Evolutionary conservation across 2,113 vertebrate genomes (phyloP), one percentile per base, ranked within the genome.

Genomic region (Oreochromis tanganicae): DNA sequence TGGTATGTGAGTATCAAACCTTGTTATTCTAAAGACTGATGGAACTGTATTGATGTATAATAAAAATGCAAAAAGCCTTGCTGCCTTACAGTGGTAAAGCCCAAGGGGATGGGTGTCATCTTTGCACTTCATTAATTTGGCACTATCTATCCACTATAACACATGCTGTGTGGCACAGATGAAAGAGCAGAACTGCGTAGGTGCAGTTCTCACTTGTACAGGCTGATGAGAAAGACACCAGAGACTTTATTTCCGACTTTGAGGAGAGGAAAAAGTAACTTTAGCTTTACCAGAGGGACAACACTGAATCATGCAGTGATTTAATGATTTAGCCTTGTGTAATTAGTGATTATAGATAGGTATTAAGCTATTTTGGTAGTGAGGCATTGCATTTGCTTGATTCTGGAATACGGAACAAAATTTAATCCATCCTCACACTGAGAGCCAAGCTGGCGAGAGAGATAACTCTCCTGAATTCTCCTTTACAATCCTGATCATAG

Each of bases 381-480:
- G 27, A 10, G 41, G 13, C 5, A 46, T 73, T 52, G 50, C 50
- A 52, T n/a, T 52, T 52, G 50, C 17, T 52, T 9, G 17, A 8
- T 93, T 97, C 97, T 55, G 97, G 96, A 85, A 85, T 41, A 10
- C 10, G 38, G 38, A 41, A 11, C 9, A 4, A 41, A 41, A 41
- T 41, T 10, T 10, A 41, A 41, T 41, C 9, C 9, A 97, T 89
- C 78, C 91, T 97, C 81, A 97, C 93, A 41, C 97, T 97, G 87
- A 97, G 82, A 61, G 97, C 97, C 91, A 97, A 63, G 90, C 97
- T 97, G 21, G 97, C 97, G 54, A 97, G 94, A 3, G 96, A 84
- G 87, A 93, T 6, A 96, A 93, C 96, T 97, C 89, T 84, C 96
- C 96, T 38, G 93, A 92, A 73, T 96, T 92, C 79, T 96, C 87